phyloP scores from a whole-genome alignment of 2,888 invertebrate species.

The Sinhomidia bicolor region DNA sequence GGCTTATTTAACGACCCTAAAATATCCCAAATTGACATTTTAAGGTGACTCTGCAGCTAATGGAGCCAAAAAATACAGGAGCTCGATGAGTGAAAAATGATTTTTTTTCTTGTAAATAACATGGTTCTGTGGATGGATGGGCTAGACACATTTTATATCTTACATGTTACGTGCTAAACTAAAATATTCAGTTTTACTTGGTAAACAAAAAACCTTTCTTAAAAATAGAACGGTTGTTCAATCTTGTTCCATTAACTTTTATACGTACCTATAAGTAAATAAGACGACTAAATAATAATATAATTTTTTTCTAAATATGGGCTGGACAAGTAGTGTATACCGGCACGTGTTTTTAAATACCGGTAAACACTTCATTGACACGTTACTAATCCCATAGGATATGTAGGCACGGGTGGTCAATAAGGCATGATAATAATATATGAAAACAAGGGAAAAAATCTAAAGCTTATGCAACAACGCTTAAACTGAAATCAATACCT shows the following conservation, averaged over 20 bases:
- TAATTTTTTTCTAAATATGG: conserved; percentile 16
- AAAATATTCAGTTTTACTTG: not conserved
- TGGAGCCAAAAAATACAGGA: conserved; percentile 63
- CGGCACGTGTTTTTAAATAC: conserved; percentile 76
- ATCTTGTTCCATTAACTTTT: conserved; percentile 36
- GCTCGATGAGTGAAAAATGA: conserved; percentile 54
- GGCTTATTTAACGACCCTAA: conserved; percentile 50
- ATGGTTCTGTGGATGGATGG: conserved; percentile 59
- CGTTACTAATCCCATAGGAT: conserved; percentile 78
- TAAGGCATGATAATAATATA: conserved; percentile 57
- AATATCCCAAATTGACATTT: conserved; percentile 47
- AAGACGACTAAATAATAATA: not conserved
- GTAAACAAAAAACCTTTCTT: conserved; percentile 43
- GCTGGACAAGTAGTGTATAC: conserved; percentile 1
- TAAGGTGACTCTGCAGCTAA: conserved; percentile 49
- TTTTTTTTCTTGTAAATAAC: conserved; percentile 19
- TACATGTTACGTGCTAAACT: conserved; percentile 51
- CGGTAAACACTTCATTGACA: conserved; percentile 72
- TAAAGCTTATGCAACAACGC: conserved; percentile 42
- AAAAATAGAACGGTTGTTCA: not conserved
- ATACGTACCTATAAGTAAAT: conserved; percentile 50
- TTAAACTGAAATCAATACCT: conserved; percentile 59
- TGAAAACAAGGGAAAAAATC: conserved; percentile 76
- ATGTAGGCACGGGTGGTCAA: conserved; percentile 80
- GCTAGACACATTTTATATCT: conserved; percentile 60